Evolutionary conservation across 2,797 vertebrate genomes (phyloP), one percentile per base, ranked within the genome.

Genomic region (Perodicticus potto): DNA sequence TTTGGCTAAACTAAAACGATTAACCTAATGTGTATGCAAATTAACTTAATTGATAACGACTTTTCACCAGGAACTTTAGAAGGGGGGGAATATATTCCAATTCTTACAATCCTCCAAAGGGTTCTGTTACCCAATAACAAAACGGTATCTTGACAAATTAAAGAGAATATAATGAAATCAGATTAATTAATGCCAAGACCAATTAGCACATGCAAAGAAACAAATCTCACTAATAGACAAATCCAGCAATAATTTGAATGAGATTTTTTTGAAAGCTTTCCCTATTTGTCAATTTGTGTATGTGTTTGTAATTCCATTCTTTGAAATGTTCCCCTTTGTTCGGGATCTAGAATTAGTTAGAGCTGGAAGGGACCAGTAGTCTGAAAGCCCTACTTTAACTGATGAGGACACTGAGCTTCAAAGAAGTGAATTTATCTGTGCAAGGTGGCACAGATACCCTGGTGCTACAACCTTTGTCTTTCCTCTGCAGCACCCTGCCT

Each of bases 121-220:
- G 0, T 95, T 98, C 98, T 96, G 93, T 98, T 9, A 87, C 97
- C 97, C 97, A 93, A 96, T 97, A 97, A 98, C 97, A 84, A 97
- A 98, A 98, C 55, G 92, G 65, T 97, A 98, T 98, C 98, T 98
- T 96, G 97, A 98, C 98, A 98, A 98, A 99, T 98, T 98, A 98
- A 98, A 98, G 96, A 97, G 98, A 98, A 97, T 98, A 96, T 96
- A 98, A 98, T 98, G 98, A 98, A 98, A 98, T 98, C 98, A 98
- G 98, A 98, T 98, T 98, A 98, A 98, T 98, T 98, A 98, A 98
- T 96, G 97, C 98, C 98, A 98, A 98, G 98, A 95, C 97, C 98
- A 98, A 98, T 98, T 98, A 98, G 97, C 97, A 97, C 97, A 96
- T 0, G 96, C 96, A 97, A 98, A 98, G 97, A 98, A 97, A 97